Evolutionary conservation across 2,797 vertebrate genomes (phyloP).

Genomic region (Gallinago solitaria): DNA sequence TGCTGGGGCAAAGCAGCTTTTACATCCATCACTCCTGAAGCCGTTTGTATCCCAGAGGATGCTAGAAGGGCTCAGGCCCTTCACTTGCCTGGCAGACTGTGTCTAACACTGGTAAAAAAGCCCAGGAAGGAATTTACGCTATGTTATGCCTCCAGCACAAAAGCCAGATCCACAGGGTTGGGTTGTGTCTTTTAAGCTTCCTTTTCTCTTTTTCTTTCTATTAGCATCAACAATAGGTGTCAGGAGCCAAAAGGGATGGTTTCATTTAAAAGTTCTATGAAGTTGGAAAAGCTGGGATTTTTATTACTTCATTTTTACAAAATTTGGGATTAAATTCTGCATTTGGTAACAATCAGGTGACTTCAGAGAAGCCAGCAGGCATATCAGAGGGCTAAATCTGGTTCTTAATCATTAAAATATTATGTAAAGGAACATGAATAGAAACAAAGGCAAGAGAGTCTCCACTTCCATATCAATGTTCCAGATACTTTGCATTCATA

Average conservation of each 20-base stretch:
- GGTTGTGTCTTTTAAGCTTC: neutral
- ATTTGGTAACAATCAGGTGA: neutral
- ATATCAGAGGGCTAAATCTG: conserved; percentile 43
- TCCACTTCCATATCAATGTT: conserved; percentile 80
- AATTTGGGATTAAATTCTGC: neutral
- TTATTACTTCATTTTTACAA: conserved; percentile 20
- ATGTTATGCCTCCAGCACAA: neutral
- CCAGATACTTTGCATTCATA: conserved; percentile 79
- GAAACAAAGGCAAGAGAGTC: conserved; percentile 65
- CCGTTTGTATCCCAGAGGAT: neutral
- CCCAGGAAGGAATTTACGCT: neutral
- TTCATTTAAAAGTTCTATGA: neutral
- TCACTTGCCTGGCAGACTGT: neutral
- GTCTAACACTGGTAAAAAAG: neutral
- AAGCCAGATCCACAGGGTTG: neutral
- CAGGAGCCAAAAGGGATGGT: neutral
- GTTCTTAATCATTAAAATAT: conserved; percentile 71
- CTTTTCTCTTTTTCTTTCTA: neutral
- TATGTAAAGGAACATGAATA: conserved; percentile 73
- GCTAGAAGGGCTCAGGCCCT: neutral
- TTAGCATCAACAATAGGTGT: neutral
- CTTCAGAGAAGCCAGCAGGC: conserved; percentile 29
- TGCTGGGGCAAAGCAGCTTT: neutral
- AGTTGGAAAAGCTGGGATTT: neutral
- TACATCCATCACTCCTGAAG: neutral